Evolutionary conservation across 2,113 vertebrate species (phyloP).

Genomic region (Origma solitaria): DNA sequence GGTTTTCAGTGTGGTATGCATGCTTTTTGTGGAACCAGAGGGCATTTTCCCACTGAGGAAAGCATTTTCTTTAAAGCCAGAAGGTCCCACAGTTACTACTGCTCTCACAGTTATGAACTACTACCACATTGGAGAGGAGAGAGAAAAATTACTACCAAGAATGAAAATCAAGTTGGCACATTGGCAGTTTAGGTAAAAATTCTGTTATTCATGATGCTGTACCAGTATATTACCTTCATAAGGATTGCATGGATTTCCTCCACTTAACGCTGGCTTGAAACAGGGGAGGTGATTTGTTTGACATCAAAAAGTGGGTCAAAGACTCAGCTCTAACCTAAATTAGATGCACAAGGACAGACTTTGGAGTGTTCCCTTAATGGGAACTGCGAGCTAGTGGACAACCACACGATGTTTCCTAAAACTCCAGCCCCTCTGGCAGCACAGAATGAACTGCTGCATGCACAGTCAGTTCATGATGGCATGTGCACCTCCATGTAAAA

Average conservation of each 20-base stretch:
- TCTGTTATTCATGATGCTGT: background rate
- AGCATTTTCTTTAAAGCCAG: conserved; percentile 4
- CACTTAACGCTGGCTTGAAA: background rate
- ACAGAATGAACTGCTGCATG: background rate
- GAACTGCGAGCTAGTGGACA: background rate
- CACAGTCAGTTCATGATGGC: background rate
- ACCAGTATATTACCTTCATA: background rate
- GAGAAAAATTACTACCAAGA: background rate
- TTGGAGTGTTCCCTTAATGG: background rate
- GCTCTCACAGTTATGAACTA: background rate
- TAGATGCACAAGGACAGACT: background rate
- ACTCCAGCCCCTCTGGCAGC: background rate
- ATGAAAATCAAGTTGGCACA: background rate
- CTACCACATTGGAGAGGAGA: background rate
- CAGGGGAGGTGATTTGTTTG: background rate
- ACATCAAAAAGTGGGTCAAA: background rate
- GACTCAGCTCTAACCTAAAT: background rate
- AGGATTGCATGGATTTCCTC: background rate
- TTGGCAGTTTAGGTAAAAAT: background rate
- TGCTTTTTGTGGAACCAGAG: background rate
- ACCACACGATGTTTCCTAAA: background rate
- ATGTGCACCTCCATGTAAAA: background rate
- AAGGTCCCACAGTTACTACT: background rate
- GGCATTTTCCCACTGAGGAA: background rate
- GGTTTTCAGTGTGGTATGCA: background rate